These are phyloP conservation scores for Acronicta aceris DNA, from an alignment of 2,888 invertebrate species.

Conservation along the genomic window DNA sequence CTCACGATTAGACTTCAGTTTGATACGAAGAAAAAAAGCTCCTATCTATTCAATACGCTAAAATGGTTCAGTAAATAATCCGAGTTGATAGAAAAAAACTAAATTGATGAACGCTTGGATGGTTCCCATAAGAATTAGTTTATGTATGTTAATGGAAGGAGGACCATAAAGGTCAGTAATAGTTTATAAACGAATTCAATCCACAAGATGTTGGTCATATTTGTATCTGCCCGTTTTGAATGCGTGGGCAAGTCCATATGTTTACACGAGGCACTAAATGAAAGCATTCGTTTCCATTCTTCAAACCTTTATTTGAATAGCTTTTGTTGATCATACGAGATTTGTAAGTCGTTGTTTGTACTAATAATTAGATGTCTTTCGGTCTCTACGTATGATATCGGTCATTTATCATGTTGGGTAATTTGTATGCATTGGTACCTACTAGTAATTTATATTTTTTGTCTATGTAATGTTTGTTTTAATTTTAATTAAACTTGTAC, in stretches of 20 bases:
- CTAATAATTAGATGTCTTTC: conserved; percentile 66
- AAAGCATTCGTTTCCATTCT: conserved; percentile 63
- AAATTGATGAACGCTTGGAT: conserved; percentile 66
- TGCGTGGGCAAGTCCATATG: conserved; percentile 62
- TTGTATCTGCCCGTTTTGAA: conserved; percentile 62
- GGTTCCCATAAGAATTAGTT: conserved; percentile 68
- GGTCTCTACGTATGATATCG: conserved; percentile 63
- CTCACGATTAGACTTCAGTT: conserved; percentile 67
- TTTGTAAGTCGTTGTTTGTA: conserved; percentile 65
- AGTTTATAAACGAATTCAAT: conserved; percentile 69
- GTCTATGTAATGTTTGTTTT: conserved; percentile 71
- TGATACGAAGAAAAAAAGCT: conserved; percentile 62
- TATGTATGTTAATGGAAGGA: conserved; percentile 72
- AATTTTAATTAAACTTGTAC: conserved; percentile 77
- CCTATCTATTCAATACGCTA: conserved; percentile 69
- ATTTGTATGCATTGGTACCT: conserved; percentile 62
- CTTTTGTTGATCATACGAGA: conserved; percentile 65
- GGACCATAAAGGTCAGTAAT: conserved; percentile 69
- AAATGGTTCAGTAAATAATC: conserved; percentile 63
- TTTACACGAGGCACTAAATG: conserved; percentile 63
- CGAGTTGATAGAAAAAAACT: conserved; percentile 62
- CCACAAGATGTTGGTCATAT: conserved; percentile 62
- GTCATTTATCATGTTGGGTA: conserved; percentile 63
- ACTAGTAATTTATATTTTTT: conserved; percentile 57
- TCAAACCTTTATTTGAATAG: conserved; percentile 64